A percentile compares a stretch with the other conserved stretches of the same genome.
phyloP scores from a whole-genome alignment of 2,797 vertebrate genomes.

The Fistularia commersonii region DNA sequence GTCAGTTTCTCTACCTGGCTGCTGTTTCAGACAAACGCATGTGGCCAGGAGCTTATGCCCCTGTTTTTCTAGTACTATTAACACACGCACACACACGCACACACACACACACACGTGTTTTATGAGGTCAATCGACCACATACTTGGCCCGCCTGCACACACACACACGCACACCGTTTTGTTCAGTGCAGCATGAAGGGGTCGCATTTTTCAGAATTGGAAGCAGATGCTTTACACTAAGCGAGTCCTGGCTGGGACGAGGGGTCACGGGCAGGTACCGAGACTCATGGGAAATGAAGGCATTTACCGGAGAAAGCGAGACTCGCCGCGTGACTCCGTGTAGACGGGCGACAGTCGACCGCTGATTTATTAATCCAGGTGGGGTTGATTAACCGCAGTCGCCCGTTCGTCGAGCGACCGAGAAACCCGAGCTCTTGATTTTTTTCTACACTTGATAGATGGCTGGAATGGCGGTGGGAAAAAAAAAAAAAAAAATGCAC shows the following conservation, averaged over 20 bases:
- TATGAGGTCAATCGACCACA: no score
- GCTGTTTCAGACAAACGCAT: slow-evolving; percentile 32
- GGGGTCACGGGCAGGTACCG: slow-evolving; percentile 31
- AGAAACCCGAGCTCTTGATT: slow-evolving; percentile 20
- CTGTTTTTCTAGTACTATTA: slow-evolving; percentile 18
- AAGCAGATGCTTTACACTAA: neutral
- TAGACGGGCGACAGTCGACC: no score
- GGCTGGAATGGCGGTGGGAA: no score
- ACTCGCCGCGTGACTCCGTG: slow-evolving; percentile 10
- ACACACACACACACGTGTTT: neutral
- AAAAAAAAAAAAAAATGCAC: no score
- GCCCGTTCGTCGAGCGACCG: neutral
- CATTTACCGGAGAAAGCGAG: slow-evolving; percentile 8
- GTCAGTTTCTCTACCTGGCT: slow-evolving; percentile 23
- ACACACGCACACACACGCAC: no score
- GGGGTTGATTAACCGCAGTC: slow-evolving; percentile 3
- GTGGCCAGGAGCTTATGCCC: slow-evolving; percentile 26
- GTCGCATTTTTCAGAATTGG: neutral
- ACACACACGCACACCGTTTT: neutral
- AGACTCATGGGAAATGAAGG: slow-evolving; percentile 43
- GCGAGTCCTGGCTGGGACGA: no score
- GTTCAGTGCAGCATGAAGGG: slow-evolving; percentile 21
- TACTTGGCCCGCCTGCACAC: neutral
- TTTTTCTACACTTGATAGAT: neutral
- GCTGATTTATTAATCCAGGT: slow-evolving; percentile 28